phyloP scores from a whole-genome alignment of 2,888 invertebrate genomes.

The Scaptomyza tumidula region DNA sequence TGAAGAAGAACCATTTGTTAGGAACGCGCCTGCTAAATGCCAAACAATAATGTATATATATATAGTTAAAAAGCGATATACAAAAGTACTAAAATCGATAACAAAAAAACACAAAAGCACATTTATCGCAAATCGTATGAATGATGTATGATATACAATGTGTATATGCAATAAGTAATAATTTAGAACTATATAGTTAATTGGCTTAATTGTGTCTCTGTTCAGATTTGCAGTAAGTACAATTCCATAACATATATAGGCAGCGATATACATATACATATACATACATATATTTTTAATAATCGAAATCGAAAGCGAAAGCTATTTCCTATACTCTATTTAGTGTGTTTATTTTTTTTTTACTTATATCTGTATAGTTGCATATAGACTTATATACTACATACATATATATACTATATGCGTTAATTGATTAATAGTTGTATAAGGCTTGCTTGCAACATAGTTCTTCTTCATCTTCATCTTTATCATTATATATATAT shows the following conservation, averaged over 20 bases:
- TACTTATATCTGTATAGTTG: conserved; percentile 27
- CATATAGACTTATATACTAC: conserved; percentile 34
- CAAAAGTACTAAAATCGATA: neutral
- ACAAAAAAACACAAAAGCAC: neutral
- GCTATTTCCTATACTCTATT: conserved; percentile 42
- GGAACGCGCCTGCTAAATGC: conserved; percentile 57
- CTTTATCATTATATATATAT: neutral
- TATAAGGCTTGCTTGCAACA: conserved; percentile 67
- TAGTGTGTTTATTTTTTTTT: conserved; percentile 1
- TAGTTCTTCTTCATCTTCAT: conserved; percentile 38
- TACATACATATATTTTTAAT: neutral
- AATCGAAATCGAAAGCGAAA: conserved; percentile 46
- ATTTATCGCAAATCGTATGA: too few species aligned
- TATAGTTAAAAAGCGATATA: conserved; percentile 7
- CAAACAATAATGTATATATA: neutral
- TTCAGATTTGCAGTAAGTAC: conserved; percentile 51
- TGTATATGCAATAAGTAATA: too few species aligned
- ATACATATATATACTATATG: conserved; percentile 9
- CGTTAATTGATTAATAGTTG: conserved; percentile 62
- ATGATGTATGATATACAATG: too few species aligned
- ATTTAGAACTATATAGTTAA: too few species aligned
- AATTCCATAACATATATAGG: conserved; percentile 54
- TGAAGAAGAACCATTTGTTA: conserved; percentile 29
- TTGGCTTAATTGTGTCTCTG: neutral
- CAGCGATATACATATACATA: conserved; percentile 27